A percentile compares a stretch with the other conserved stretches of the same genome.
phyloP scores from a whole-genome alignment of 2,888 invertebrate genomes.

The Apeira syringaria region DNA sequence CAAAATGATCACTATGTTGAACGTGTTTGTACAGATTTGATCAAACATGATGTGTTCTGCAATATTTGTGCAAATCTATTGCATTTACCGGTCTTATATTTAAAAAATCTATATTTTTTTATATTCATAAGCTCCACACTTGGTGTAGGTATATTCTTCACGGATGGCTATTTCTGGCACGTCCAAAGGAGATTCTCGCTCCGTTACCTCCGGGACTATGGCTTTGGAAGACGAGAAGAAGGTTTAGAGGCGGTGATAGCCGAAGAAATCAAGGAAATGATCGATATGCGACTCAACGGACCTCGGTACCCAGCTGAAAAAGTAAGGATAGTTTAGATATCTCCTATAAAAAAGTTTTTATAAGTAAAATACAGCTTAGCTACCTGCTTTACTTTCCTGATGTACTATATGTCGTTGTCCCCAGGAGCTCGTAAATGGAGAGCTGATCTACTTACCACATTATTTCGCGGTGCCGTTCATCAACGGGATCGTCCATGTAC shows the following conservation, averaged over 20 bases:
- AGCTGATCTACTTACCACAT: constrained; percentile 76
- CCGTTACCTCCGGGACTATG: constrained; percentile 86
- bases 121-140: too few relatives aligned
- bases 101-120: too few relatives aligned
- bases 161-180: constrained; percentile 85
- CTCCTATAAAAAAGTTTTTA: too few relatives aligned
- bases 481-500: constrained; percentile 82
- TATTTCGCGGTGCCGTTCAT: constrained; percentile 78
- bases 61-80: too few relatives aligned
- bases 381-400: too few relatives aligned
- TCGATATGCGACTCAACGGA: constrained; percentile 61
- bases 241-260: constrained; percentile 73
- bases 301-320: constrained; percentile 60
- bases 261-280: constrained; percentile 63
- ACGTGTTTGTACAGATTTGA: too few relatives aligned
- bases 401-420: constrained; percentile 13
- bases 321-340: constrained; percentile 36
- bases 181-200: constrained; percentile 87
- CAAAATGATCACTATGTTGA: too few relatives aligned
- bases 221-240: constrained; percentile 85
- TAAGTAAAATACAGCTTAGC: too few relatives aligned
- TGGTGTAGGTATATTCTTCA: constrained; percentile 86
- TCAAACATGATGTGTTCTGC: too few relatives aligned
- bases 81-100: too few relatives aligned
- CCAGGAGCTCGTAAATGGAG: constrained; percentile 69